These are phyloP conservation scores for Nemurella pictetii DNA, from an alignment of 2,888 invertebrate species.

Conservation along the genomic window DNA sequence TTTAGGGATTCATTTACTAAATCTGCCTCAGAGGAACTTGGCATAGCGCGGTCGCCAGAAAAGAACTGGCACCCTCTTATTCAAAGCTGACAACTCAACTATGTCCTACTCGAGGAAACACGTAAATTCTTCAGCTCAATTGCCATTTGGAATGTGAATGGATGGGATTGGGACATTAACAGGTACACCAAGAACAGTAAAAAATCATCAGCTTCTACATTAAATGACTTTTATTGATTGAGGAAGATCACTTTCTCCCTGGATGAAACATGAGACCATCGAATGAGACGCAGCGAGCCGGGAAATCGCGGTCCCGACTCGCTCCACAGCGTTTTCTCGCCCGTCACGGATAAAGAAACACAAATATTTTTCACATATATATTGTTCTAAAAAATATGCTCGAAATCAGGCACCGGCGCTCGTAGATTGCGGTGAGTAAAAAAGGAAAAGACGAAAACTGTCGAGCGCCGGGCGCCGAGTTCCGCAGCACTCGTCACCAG, in stretches of 20 bases:
- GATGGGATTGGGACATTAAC: not conserved
- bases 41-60: too few species aligned
- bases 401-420: not conserved
- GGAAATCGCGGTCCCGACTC: not conserved
- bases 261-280: slow-evolving; percentile 11
- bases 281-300: not conserved
- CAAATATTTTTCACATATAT: not conserved
- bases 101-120: too few species aligned
- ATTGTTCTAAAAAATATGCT: not conserved
- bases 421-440: not conserved
- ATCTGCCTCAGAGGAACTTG: too few species aligned
- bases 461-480: not conserved
- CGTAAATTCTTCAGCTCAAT: too few species aligned
- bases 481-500: not conserved
- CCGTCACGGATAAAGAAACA: not conserved
- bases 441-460: not conserved
- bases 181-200: not conserved
- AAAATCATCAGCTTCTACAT: slow-evolving; percentile 6
- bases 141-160: too few species aligned
- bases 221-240: slow-evolving; percentile 22
- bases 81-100: too few species aligned
- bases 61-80: too few species aligned
- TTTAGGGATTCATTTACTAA: too few species aligned
- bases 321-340: not conserved
- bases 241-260: slow-evolving; percentile 7